Percentiles rank a stretch among this genome's conserved stretches.
These are phyloP conservation scores for Melanotaenia parkinsoni DNA, from an alignment of 2,797 vertebrate genomes.

Conservation along the genomic window DNA sequence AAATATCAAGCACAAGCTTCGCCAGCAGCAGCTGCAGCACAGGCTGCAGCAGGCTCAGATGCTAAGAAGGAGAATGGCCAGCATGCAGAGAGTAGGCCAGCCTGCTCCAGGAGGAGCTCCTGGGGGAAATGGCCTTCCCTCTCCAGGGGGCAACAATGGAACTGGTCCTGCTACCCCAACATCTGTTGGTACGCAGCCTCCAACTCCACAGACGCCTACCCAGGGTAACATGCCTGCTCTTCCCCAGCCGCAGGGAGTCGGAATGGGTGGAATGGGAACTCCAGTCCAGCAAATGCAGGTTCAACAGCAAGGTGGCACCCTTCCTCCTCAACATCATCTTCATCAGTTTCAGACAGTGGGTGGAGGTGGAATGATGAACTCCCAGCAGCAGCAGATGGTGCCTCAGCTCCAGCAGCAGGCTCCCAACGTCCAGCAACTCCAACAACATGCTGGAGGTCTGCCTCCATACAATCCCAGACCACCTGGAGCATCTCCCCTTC, in stretches of 20 bases:
- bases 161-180: constrained; percentile 87
- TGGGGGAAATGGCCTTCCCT: constrained; percentile 84
- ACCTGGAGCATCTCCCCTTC: constrained; percentile 80
- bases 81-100: constrained; percentile 91
- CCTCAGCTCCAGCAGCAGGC: constrained; percentile 77
- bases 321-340: constrained; percentile 77
- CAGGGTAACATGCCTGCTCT: constrained; percentile 74
- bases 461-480: constrained; percentile 85
- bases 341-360: constrained; percentile 81
- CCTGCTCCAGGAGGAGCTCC: constrained; percentile 71
- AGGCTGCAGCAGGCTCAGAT: constrained; percentile 96
- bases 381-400: constrained; percentile 80
- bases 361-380: constrained; percentile 79
- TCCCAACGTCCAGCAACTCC: constrained; percentile 87
- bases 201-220: constrained; percentile 90
- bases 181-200: constrained; percentile 90
- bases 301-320: constrained; percentile 70
- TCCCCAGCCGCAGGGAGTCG: constrained; percentile 73
- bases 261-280: constrained; percentile 77
- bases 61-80: constrained; percentile 95
- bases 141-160: constrained; percentile 80
- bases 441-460: constrained; percentile 86
- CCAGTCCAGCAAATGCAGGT: constrained; percentile 78
- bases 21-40: constrained; percentile 96
- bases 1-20: constrained; percentile 98